Base-by-base conservation (phyloP, 2,888 invertebrate genomes). In the Scaptomyza tumidula region DNA sequence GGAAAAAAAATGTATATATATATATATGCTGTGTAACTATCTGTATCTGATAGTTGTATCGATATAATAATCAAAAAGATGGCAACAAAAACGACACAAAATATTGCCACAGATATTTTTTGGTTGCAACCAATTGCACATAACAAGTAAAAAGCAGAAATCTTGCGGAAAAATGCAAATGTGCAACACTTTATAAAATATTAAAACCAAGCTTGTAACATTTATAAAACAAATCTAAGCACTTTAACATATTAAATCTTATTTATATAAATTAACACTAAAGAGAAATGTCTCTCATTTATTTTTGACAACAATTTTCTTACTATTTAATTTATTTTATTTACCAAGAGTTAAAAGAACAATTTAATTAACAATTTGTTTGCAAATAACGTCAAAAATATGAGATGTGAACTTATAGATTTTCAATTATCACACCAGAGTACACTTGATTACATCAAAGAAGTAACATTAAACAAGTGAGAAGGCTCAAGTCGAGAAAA, bases 381-480 rank as follows among this genome's bases (percentile, higher is more conserved):
- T n/a, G n/a, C n/a, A n/a, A n/a, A 14, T 5, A 24, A 24, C 24
- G 24, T 24, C 24, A 24, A 16, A 56, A 56, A 57, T 43, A 24
- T 50, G 31, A 44, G 11, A 33, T 67, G 46, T 52, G 58, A 37
- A 35, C 57, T 46, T 48, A 58, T 43, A 41, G 50, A 58, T 63
- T 59, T 68, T 73, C 74, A 74, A 74, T 73, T 73, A 74, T 74
- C 57, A 50, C 60, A 50, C 14, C 46, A 59, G 69, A 69, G 49
- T 74, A 39, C 75, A 75, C 73, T 53, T 68, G 74, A 73, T 68
- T 68, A 56, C 48, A 49, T 57, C 24, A 24, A 24, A 19, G 19
- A 19, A 19, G 19, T 19, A 19, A 19, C 19, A 19, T 19, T 1
- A 19, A 19, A 19, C 19, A 19, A 19, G 19, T 19, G 2, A 19